These are phyloP conservation scores for Megastigmus dorsalis DNA, from an alignment of 2,888 invertebrate genomes.

Conservation along the genomic window DNA sequence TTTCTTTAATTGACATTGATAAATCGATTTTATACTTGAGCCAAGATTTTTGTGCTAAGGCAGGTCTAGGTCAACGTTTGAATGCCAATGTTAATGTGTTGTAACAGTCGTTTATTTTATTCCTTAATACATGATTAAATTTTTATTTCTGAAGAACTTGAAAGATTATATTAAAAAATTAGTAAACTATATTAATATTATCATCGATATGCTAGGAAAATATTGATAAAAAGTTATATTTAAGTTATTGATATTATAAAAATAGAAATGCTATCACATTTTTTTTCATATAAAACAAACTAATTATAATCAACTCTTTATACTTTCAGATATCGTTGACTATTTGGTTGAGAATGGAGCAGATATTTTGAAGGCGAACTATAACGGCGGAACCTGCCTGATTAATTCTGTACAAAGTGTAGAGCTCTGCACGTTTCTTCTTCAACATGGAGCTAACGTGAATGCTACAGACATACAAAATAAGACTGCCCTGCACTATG, in stretches of 20 bases:
- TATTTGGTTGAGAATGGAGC: constrained; percentile 86
- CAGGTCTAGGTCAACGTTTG: constrained; percentile 63
- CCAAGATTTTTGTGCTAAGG: constrained; percentile 55
- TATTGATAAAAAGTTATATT: too few relatives aligned
- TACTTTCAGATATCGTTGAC: constrained; percentile 76
- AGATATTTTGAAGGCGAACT: constrained; percentile 89
- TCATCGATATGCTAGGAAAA: too few relatives aligned
- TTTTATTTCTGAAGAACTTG: too few relatives aligned
- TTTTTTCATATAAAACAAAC: too few relatives aligned
- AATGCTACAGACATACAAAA: constrained; percentile 92
- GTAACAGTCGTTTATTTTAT: constrained; percentile 31
- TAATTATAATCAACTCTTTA: too few relatives aligned
- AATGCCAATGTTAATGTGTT: constrained; percentile 56
- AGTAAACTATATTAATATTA: too few relatives aligned
- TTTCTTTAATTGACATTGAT: constrained; percentile 52
- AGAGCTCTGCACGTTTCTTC: constrained; percentile 85
- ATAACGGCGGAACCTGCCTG: constrained; percentile 94
- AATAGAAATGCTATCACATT: background rate
- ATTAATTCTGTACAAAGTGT: constrained; percentile 94
- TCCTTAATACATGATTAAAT: too few relatives aligned
- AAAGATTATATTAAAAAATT: too few relatives aligned
- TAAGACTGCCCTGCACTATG: constrained; percentile 94
- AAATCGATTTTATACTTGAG: constrained; percentile 31
- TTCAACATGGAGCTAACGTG: constrained; percentile 87
- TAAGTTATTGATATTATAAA: background rate